Conservation (phyloP, 2,888 invertebrate genomes). For the Therioaphis trifolii region DNA sequence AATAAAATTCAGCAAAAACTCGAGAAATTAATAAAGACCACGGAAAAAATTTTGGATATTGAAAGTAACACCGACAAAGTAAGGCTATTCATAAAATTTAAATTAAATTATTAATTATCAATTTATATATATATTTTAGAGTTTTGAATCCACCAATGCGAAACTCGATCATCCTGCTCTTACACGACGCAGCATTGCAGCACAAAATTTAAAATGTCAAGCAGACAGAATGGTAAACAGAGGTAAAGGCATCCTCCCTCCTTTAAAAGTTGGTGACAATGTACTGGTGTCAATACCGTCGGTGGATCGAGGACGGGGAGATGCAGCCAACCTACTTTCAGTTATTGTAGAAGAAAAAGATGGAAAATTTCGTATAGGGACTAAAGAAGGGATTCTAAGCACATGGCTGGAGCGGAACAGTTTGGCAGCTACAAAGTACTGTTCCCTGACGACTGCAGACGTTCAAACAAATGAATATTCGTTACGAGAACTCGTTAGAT, state of each 20-base stretch:
- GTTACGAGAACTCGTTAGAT: background rate
- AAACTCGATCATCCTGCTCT: too few species aligned
- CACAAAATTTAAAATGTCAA: constrained; percentile 11
- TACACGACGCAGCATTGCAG: constrained; percentile 2
- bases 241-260: constrained; percentile 21
- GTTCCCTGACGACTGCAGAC: too few species aligned
- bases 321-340: background rate
- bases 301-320: constrained; percentile 13
- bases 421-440: background rate
- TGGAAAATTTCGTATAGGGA: background rate
- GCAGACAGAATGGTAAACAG: constrained; percentile 18
- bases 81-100: too few species aligned
- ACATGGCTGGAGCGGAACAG: constrained; percentile 1
- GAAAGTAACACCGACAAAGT: too few species aligned
- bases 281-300: background rate
- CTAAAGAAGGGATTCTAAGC: background rate
- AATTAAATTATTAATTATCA: too few species aligned
- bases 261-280: constrained; percentile 30
- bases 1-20: too few species aligned
- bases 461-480: too few species aligned
- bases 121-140: too few species aligned
- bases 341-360: background rate
- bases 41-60: too few species aligned
- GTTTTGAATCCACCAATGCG: too few species aligned
- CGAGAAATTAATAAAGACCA: too few species aligned